Conservation (phyloP, 2,113 vertebrate genomes). For the Takifugu flavidus region DNA sequence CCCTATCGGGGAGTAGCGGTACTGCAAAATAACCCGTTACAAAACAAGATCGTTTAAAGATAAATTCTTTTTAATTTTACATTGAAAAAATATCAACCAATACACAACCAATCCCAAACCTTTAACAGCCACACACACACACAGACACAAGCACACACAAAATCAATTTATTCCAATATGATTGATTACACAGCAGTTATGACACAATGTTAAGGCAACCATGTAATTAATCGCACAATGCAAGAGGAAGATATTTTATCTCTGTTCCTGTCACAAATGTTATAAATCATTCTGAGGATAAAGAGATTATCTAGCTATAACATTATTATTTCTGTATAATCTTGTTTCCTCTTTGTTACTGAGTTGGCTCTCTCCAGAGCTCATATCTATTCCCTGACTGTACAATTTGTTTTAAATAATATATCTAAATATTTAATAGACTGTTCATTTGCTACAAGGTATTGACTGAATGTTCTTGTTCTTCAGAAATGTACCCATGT, state of each 20-base stretch:
- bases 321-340: conserved; percentile 22
- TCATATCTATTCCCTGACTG: conserved; percentile 13
- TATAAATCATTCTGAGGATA: conserved; percentile 48
- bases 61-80: conserved; percentile 64
- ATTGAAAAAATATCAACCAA: conserved; percentile 43
- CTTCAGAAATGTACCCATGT: conserved; percentile 22
- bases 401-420: conserved; percentile 10
- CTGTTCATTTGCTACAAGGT: background rate
- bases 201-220: conserved; percentile 49
- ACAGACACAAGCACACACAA: background rate
- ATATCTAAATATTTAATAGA: conserved; percentile 15
- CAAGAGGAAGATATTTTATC: conserved; percentile 42
- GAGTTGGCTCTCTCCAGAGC: conserved; percentile 36
- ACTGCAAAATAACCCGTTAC: background rate
- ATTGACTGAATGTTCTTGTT: conserved; percentile 1
- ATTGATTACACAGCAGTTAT: conserved; percentile 65
- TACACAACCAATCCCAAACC: conserved; percentile 26
- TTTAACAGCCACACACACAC: conserved; percentile 26
- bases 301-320: conserved; percentile 17
- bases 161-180: conserved; percentile 29
- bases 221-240: conserved; percentile 32
- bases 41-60: conserved; percentile 3
- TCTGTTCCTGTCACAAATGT: conserved; percentile 32
- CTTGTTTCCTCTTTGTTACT: conserved; percentile 30
- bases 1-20: conserved; percentile 38